Base-by-base conservation (phyloP, 2,113 vertebrate species). In the Myiozetetes cayanensis region DNA sequence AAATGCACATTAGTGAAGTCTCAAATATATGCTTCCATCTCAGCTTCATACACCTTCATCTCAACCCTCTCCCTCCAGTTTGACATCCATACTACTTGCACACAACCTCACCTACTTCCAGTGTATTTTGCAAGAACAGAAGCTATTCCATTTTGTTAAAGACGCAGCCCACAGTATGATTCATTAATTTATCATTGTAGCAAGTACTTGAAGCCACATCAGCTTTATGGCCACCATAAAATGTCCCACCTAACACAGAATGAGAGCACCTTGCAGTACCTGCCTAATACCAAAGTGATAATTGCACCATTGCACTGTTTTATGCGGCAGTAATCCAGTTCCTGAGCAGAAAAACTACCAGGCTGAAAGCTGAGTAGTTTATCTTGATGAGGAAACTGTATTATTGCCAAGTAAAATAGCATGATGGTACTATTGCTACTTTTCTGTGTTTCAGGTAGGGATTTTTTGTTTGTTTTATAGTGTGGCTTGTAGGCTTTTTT, bases 221-320 rank as follows among this genome's bases (percentile, higher is more conserved):
- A 19, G 63, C 71, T 97, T 98, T 97, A 97, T 68, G 53, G 75
- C 62, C 62, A 83, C 49, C 76, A 93, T 97, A 97, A 97, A 97
- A 53, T 72, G 75, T 84, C 92, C 66, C 70, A 86, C 77, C 87
- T 93, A 96, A 94, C 90, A 85, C 61, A 75, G 85, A 96, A 90
- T 7, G 20, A 93, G 94, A 96, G 93, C 76, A 96, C 93, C 96
- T 97, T 95, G 75, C 91, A 93, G 79, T 84, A 89, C 84, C 78
- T 56, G 81, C 90, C 87, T 88, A 89, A 97, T 68, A 96, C 58
- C 82, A 72, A 96, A 95, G 88, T 90, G 95, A 96, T 97, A 96
- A 97, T 96, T 97, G 91, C 61, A 89, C 80, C 66, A 94, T 72
- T 96, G 94, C 82, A 90, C 85, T 95, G 79, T 95, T 98, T 98